These are phyloP conservation scores for Seira sanloemensis DNA, from an alignment of 2,888 invertebrate species.

Conservation along the genomic window DNA sequence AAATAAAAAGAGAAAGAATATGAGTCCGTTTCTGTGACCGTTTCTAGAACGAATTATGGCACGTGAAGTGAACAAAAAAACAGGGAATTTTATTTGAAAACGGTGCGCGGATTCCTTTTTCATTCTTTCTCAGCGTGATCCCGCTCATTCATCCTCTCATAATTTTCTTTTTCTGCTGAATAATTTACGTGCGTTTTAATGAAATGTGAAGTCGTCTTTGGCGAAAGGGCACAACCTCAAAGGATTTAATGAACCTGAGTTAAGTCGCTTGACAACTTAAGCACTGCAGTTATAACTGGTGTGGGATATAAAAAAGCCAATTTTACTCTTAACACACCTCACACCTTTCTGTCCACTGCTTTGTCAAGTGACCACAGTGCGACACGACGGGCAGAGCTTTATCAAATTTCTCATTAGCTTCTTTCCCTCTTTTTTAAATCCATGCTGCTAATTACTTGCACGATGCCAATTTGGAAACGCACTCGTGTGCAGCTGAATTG, in stretches of 20 bases:
- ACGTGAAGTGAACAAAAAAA: constrained; percentile 48
- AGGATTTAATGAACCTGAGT: neutral
- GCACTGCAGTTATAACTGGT: neutral
- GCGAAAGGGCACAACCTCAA: neutral
- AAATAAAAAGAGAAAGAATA: neutral
- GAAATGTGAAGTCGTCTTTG: constrained; percentile 30
- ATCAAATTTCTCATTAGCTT: too few relatives aligned
- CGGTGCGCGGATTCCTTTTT: constrained; percentile 9
- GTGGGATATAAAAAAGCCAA: constrained; percentile 18
- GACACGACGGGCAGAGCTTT: too few relatives aligned
- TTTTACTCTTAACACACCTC: constrained; percentile 23
- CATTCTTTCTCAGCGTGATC: neutral
- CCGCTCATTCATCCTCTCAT: constrained; percentile 4
- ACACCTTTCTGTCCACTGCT: constrained; percentile 20
- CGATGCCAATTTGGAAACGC: too few relatives aligned
- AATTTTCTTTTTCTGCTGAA: constrained; percentile 13
- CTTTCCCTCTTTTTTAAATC: too few relatives aligned
- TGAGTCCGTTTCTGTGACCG: constrained; percentile 30
- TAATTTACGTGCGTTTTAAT: constrained; percentile 28
- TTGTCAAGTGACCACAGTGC: neutral
- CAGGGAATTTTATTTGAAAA: too few relatives aligned
- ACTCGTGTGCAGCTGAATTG: too few relatives aligned
- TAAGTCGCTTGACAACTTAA: neutral
- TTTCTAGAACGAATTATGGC: constrained; percentile 58
- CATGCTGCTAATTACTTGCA: too few relatives aligned